These are phyloP conservation scores for Julus scandinavius DNA, from an alignment of 2,888 invertebrate genomes.

Conservation along the genomic window DNA sequence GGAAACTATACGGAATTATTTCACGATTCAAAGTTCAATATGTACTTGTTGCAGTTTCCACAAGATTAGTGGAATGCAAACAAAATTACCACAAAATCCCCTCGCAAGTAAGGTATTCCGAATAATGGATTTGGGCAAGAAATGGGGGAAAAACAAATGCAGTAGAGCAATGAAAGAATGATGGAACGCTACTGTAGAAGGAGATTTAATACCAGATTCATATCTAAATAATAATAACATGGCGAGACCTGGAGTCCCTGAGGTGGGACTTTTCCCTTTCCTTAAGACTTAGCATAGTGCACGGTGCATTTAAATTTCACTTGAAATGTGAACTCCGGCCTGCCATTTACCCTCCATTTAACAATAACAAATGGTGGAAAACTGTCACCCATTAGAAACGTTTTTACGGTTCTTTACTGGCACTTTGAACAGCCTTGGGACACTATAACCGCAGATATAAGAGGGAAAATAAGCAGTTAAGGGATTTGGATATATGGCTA, in stretches of 20 bases:
- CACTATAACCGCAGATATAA: conserved; percentile 17
- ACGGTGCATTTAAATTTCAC: neutral
- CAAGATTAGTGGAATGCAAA: neutral
- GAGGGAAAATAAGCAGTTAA: conserved; percentile 39
- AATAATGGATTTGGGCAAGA: neutral
- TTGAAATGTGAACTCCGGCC: neutral
- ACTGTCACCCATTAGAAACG: conserved; percentile 35
- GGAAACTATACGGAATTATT: no score
- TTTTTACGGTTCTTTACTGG: conserved; percentile 35
- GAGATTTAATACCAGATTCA: neutral
- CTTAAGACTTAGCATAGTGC: neutral
- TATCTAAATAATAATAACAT: neutral
- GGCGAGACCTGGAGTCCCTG: neutral
- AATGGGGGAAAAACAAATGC: neutral
- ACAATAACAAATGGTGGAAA: conserved; percentile 36
- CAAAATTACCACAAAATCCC: neutral
- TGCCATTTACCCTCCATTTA: conserved; percentile 16
- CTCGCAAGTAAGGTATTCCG: neutral
- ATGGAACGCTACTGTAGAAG: neutral
- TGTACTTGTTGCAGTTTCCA: neutral
- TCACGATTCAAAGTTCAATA: neutral
- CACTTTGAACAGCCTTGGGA: conserved; percentile 27
- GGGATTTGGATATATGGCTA: neutral
- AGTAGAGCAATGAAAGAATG: neutral
- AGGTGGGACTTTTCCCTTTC: neutral